Base-by-base conservation (phyloP, 2,113 vertebrate species). In the Chelonoidis abingdonii region DNA sequence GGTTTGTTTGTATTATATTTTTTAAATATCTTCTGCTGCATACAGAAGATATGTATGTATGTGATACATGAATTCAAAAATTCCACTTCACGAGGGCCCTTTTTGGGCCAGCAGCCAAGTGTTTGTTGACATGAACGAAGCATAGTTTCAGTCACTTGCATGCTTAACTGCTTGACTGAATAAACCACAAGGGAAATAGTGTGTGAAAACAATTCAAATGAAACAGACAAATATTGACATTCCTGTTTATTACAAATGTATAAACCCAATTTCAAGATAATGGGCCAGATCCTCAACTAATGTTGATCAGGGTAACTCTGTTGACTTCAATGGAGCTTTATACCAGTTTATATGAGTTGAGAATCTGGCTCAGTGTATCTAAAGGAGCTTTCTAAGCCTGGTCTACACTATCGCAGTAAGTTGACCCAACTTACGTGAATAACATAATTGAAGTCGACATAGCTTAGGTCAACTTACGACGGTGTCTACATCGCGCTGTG, bases 201-300 rank as follows among this genome's bases (percentile, higher is more conserved):
- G 38, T 69, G 19, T 91, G 65, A 78, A 90, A 97, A 65, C 8
- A 52, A 62, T 87, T 72, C 59, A 92, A 84, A 90, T 82, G 84
- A 49, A 10, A 76, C 69, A 35, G 1, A 84, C 1, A 6, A 2
- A 10, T 80, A 12, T 62, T 94, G 85, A 52, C 17, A 56, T 86
- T 93, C 44, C 50, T 52, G 0, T 5, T 86, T 62, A 50, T 0
- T 95, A n/a, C 84, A 91, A 76, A 54, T 89, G 56, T 22, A 22
- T 83, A 72, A 91, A 93, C 80, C 35, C n/a, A 88, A 47, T 14
- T 47, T 13, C 35, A 76, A 59, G 69, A 38, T 59, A 49, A 41
- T 41, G 44, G 50, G 41, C 75, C 41, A 78, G 75, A 78, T 27
- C 25, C 38, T 80, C 19, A 49, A 19, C 21, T 44, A 44, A 2